phyloP scores from a whole-genome alignment of 2,888 invertebrate genomes.

The Dysmachus trigonus region DNA sequence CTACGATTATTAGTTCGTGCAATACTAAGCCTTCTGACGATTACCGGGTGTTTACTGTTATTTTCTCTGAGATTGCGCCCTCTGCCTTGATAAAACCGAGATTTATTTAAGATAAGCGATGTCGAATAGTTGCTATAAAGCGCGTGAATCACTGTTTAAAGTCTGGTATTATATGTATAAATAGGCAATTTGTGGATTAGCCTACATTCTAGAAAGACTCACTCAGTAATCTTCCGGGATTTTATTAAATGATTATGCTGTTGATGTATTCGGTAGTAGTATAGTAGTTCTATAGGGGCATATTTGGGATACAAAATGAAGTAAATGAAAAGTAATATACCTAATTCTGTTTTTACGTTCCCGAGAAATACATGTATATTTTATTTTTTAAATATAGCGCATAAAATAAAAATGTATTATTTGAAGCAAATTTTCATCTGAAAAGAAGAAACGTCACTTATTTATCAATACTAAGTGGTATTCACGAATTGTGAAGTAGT shows the following conservation, averaged over 20 bases:
- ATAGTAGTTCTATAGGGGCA: neutral
- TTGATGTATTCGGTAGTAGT: neutral
- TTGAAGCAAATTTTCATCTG: too few relatives aligned
- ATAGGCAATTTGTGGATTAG: neutral
- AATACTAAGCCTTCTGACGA: neutral
- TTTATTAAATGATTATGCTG: neutral
- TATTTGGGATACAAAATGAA: neutral
- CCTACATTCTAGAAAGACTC: neutral
- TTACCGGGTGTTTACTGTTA: neutral
- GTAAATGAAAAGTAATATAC: neutral
- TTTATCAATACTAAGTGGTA: too few relatives aligned
- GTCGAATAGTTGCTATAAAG: conserved; percentile 12
- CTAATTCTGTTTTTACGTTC: too few relatives aligned
- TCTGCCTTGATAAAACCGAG: conserved; percentile 11
- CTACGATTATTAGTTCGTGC: neutral
- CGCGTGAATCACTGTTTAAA: conserved; percentile 22
- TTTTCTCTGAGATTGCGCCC: neutral
- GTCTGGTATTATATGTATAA: neutral
- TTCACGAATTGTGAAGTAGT: too few relatives aligned
- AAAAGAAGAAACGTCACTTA: too few relatives aligned
- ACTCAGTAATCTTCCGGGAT: neutral
- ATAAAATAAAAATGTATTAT: too few relatives aligned
- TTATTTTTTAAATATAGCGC: too few relatives aligned
- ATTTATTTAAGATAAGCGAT: neutral
- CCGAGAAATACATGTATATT: too few relatives aligned